phyloP scores from a whole-genome alignment of 2,888 invertebrate genomes.

The Neoscelio sp. region DNA sequence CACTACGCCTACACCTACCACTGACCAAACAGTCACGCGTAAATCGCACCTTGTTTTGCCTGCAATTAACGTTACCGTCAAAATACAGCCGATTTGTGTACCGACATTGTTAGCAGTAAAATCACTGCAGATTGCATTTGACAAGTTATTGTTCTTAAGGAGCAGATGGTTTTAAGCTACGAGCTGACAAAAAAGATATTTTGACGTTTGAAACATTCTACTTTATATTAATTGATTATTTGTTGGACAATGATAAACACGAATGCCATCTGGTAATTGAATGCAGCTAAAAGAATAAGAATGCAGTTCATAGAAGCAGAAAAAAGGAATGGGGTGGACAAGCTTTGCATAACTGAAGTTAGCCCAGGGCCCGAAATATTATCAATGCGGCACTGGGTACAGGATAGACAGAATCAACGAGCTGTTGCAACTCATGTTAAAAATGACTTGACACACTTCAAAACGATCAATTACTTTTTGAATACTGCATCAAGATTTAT shows the following conservation, averaged over 20 bases:
- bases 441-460: conserved; percentile 28
- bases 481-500: conserved; percentile 27
- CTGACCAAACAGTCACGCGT: background rate
- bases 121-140: conserved; percentile 20
- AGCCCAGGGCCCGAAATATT: conserved; percentile 40
- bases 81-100: conserved; percentile 5
- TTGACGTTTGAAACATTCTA: conserved; percentile 41
- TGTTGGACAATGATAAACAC: conserved; percentile 43
- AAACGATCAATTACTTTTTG: conserved; percentile 27
- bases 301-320: conserved; percentile 40
- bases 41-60: conserved; percentile 1
- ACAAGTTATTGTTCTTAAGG: conserved; percentile 42
- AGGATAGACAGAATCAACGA: conserved; percentile 23
- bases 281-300: conserved; percentile 42
- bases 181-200: conserved; percentile 32
- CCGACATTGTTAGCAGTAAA: conserved; percentile 30
- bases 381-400: conserved; percentile 36
- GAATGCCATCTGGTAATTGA: conserved; percentile 51
- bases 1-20: too few species aligned
- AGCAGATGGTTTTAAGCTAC: conserved; percentile 31
- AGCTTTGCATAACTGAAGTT: conserved; percentile 6
- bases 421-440: conserved; percentile 4
- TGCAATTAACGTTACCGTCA: conserved; percentile 12
- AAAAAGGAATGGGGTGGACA: conserved; percentile 13
- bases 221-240: conserved; percentile 47